Conservation (phyloP, 2,797 vertebrate genomes). For the Cyclopterus lumpus region DNA sequence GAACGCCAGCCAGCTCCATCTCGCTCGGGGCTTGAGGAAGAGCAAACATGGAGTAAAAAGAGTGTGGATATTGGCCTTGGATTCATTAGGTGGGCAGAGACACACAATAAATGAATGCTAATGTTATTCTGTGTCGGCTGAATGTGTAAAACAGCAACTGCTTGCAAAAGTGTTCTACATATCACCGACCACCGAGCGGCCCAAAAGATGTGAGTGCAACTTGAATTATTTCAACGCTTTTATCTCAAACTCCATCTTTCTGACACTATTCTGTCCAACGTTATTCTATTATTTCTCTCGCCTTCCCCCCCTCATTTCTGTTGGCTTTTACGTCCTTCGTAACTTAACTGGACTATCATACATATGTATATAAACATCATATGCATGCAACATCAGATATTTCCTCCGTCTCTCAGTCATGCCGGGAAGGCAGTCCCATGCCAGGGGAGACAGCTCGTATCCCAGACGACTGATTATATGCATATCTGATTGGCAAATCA, state of each 20-base stretch:
- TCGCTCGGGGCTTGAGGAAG: background rate
- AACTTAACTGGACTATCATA: constrained; percentile 24
- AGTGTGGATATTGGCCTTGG: constrained; percentile 2
- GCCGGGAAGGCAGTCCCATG: constrained; percentile 55
- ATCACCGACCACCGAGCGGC: too few species aligned
- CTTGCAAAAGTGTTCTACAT: background rate
- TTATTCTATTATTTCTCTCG: background rate
- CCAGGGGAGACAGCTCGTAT: constrained; percentile 58
- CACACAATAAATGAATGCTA: constrained; percentile 6
- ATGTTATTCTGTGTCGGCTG: constrained; percentile 1
- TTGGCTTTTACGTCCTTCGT: constrained; percentile 22
- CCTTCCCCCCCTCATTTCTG: background rate
- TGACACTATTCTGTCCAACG: background rate
- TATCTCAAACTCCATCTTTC: background rate
- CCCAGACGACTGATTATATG: constrained; percentile 66
- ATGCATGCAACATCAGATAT: constrained; percentile 33
- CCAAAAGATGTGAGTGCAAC: background rate
- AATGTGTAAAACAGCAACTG: background rate
- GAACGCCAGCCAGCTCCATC: background rate
- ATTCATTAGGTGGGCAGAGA: constrained; percentile 6
- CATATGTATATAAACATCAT: constrained; percentile 61
- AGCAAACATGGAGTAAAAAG: background rate
- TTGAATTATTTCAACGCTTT: background rate
- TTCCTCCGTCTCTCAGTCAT: constrained; percentile 60
- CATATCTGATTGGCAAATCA: constrained; percentile 72